A percentile compares a stretch with the other conserved stretches of the same genome.
Conservation (phyloP, 2,888 invertebrate genomes). For the Brachypterus glaber region DNA sequence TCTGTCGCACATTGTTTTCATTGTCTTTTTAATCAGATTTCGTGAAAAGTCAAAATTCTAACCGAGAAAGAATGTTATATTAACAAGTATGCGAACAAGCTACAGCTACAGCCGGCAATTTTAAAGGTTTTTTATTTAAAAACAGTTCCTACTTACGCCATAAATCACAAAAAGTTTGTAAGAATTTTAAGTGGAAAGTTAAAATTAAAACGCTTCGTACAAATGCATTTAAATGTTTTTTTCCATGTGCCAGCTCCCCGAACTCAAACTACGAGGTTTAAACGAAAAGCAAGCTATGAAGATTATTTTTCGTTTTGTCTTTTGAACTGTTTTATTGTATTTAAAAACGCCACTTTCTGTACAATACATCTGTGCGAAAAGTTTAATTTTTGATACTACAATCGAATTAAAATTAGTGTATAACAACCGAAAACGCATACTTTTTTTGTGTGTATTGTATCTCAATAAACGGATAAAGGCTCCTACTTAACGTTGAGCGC, state of each 20-base stretch:
- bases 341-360: too few species aligned
- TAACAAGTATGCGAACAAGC: background rate
- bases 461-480: too few species aligned
- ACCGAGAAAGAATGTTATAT: conserved; percentile 4
- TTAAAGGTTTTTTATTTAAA: conserved; percentile 17
- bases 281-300: too few species aligned
- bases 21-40: conserved; percentile 20
- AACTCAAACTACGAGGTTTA: too few species aligned
- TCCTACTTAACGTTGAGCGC: too few species aligned
- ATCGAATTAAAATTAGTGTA: too few species aligned
- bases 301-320: too few species aligned
- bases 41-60: conserved; percentile 16
- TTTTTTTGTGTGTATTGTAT: too few species aligned
- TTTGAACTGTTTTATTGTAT: too few species aligned
- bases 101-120: conserved; percentile 9
- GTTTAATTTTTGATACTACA: too few species aligned
- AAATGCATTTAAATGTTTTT: conserved; percentile 13
- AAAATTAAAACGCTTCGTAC: conserved; percentile 24
- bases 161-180: conserved; percentile 23
- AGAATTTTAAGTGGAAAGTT: conserved; percentile 25
- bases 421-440: too few species aligned
- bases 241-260: conserved; percentile 15
- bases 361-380: too few species aligned
- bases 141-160: conserved; percentile 17
- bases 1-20: conserved; percentile 16